A percentile compares a stretch with the other conserved stretches of the same genome.
Conservation (phyloP, 2,113 vertebrate species). For the Dicaeum eximium region DNA sequence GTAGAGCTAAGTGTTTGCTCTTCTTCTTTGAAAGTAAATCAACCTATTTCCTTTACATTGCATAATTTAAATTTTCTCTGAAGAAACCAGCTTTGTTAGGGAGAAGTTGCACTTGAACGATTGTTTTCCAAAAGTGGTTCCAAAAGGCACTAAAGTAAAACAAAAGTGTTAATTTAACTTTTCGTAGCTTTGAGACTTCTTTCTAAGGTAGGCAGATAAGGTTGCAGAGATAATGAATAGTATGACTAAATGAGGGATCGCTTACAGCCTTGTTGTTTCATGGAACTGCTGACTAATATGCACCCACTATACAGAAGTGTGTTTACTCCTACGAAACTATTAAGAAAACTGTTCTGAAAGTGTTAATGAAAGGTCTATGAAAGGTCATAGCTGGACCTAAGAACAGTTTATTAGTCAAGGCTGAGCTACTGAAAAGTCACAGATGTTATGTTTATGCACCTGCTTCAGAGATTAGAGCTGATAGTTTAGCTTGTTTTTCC, state of each 20-base stretch:
- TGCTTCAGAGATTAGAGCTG: slow-evolving; percentile 4
- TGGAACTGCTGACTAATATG: background rate
- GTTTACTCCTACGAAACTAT: background rate
- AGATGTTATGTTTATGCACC: slow-evolving; percentile 12
- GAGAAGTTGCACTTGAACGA: background rate
- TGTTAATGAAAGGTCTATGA: background rate
- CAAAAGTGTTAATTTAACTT: background rate
- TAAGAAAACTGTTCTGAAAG: background rate
- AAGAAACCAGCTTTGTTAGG: slow-evolving; percentile 17
- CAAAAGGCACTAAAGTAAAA: background rate
- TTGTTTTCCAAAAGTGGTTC: background rate
- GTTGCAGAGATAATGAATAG: background rate
- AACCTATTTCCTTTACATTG: slow-evolving; percentile 61
- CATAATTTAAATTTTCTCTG: slow-evolving; percentile 59
- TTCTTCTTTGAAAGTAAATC: background rate
- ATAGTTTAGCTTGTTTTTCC: slow-evolving; percentile 30
- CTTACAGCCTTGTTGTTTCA: background rate
- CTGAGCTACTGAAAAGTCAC: background rate
- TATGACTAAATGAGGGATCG: background rate
- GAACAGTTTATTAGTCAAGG: background rate
- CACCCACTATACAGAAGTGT: background rate
- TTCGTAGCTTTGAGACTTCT: background rate
- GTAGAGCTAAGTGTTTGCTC: background rate
- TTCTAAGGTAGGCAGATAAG: background rate
- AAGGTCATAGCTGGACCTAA: background rate